Percentiles rank a stretch among this genome's conserved stretches.
Conservation (phyloP, 2,113 vertebrate species). For the Ellobius talpinus region DNA sequence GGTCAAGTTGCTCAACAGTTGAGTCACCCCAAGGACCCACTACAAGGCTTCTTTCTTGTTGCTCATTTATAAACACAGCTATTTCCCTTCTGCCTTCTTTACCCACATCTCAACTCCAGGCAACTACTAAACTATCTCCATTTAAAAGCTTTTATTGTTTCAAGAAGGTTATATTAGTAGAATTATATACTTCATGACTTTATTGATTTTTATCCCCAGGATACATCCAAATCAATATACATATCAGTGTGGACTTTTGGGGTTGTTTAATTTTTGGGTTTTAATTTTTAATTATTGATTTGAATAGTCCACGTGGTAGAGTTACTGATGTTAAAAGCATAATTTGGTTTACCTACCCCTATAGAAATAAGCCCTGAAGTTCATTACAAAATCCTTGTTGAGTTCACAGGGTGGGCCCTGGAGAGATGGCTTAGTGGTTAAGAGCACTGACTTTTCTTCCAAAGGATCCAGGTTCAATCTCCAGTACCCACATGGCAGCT, state of each 20-base stretch:
- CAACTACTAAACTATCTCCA: background rate
- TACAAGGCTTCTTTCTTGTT: background rate
- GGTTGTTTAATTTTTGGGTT: background rate
- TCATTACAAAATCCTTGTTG: background rate
- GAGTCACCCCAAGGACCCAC: background rate
- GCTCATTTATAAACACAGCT: background rate
- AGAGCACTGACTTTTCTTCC: background rate
- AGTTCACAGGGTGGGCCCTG: background rate
- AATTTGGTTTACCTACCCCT: constrained; percentile 8
- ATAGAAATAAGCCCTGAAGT: background rate
- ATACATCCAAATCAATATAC: background rate
- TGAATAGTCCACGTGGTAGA: background rate
- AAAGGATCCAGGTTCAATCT: background rate
- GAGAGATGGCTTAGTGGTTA: background rate
- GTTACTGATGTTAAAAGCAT: constrained; percentile 12
- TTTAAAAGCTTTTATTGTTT: background rate
- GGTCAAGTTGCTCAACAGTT: background rate
- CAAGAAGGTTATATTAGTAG: background rate
- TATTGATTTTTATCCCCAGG: background rate
- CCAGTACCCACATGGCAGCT: background rate
- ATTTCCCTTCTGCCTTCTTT: background rate
- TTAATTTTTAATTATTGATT: background rate
- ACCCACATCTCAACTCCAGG: background rate
- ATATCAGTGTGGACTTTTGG: background rate
- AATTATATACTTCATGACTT: background rate